These are phyloP conservation scores for Eristalinus sepulchralis DNA, from an alignment of 2,888 invertebrate species.

Conservation along the genomic window DNA sequence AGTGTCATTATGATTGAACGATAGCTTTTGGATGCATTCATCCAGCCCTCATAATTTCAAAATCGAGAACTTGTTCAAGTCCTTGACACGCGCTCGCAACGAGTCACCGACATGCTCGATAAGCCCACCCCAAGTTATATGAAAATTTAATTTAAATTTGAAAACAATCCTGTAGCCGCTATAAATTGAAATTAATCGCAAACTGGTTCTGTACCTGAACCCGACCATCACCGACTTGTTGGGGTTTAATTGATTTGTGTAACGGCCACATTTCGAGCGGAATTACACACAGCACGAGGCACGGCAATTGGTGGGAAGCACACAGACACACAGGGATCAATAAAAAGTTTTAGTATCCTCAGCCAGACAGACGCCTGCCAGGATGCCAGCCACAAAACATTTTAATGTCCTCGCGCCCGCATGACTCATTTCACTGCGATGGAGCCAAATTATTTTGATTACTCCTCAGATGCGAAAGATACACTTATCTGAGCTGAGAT, in stretches of 20 bases:
- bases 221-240: slow-evolving; percentile 5
- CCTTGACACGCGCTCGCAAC: slow-evolving; percentile 28
- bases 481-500: background rate
- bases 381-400: background rate
- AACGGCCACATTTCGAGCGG: background rate
- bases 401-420: background rate
- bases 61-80: slow-evolving; percentile 31
- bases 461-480: background rate
- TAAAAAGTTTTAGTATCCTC: slow-evolving; percentile 8
- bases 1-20: slow-evolving; percentile 63
- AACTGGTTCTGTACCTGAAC: background rate
- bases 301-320: background rate
- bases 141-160: slow-evolving; percentile 7
- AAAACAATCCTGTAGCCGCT: background rate
- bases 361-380: slow-evolving; percentile 38
- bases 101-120: slow-evolving; percentile 10
- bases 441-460: background rate
- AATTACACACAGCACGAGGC: background rate
- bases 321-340: slow-evolving; percentile 8
- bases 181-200: background rate
- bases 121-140: background rate
- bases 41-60: background rate
- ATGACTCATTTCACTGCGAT: background rate
- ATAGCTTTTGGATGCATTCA: slow-evolving; percentile 14
- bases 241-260: background rate